These are phyloP conservation scores for Drosophila nigritarsus DNA, from an alignment of 2,888 invertebrate genomes.

Conservation along the genomic window DNA sequence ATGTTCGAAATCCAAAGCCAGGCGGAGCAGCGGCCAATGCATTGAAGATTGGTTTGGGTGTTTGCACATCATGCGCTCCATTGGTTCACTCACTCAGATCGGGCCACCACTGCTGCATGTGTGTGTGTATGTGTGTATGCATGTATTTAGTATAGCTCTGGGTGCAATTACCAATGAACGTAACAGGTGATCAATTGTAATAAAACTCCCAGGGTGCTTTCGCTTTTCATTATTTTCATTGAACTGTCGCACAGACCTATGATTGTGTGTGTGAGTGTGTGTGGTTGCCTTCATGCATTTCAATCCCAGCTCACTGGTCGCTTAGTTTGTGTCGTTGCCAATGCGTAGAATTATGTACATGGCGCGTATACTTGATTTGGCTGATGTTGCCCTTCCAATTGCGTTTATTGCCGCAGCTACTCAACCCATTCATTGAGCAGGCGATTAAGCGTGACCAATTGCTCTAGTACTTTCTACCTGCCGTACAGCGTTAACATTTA, in stretches of 20 bases:
- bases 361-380: slow-evolving; percentile 68
- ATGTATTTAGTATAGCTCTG: slow-evolving; percentile 78
- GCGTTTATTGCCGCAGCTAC: slow-evolving; percentile 9
- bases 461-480: slow-evolving; percentile 57
- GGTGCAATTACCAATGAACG: slow-evolving; percentile 82
- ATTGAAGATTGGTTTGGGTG: slow-evolving; percentile 40
- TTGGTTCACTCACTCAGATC: slow-evolving; percentile 49
- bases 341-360: slow-evolving; percentile 69
- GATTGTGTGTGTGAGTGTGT: slow-evolving; percentile 3
- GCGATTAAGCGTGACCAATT: slow-evolving; percentile 80
- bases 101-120: slow-evolving; percentile 18
- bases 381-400: slow-evolving; percentile 15
- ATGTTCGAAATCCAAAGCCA: slow-evolving; percentile 68
- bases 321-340: slow-evolving; percentile 50
- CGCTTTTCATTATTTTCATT: slow-evolving; percentile 80
- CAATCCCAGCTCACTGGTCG: slow-evolving; percentile 39
- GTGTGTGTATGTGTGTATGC: slow-evolving; percentile 33
- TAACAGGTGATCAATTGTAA: slow-evolving; percentile 84
- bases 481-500: slow-evolving; percentile 61
- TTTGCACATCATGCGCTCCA: slow-evolving; percentile 55
- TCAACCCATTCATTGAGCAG: slow-evolving; percentile 38
- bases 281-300: slow-evolving; percentile 34
- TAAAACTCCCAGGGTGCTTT: slow-evolving; percentile 82
- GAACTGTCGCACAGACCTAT: slow-evolving; percentile 56
- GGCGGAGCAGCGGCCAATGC: slow-evolving; percentile 31